Evolutionary conservation across 2,888 invertebrate species (phyloP).

Genomic region (Timandra comae): DNA sequence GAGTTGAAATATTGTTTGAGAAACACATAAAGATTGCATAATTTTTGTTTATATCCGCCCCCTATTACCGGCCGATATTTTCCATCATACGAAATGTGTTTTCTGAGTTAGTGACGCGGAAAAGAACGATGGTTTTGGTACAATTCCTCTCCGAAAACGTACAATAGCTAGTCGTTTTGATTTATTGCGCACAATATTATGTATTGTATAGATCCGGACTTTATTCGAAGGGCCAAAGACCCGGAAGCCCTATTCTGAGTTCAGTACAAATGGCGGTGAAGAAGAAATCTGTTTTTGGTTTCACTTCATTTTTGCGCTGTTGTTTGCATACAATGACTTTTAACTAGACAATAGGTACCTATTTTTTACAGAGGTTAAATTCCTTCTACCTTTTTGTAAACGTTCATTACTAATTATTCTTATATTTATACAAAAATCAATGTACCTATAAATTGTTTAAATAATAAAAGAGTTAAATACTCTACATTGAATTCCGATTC

Average conservation of each 20-base stretch:
- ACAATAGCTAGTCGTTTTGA: conserved; percentile 13
- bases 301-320: background rate
- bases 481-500: no score
- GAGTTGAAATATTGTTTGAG: conserved; percentile 3
- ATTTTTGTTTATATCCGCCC: no score
- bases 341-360: no score
- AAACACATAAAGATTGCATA: no score
- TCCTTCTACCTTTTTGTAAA: no score
- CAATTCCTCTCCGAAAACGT: conserved; percentile 9
- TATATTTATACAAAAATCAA: no score
- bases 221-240: conserved; percentile 8
- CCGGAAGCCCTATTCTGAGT: conserved; percentile 13
- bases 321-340: no score
- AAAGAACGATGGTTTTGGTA: conserved; percentile 8
- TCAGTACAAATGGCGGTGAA: background rate
- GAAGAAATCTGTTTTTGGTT: background rate
- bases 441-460: no score
- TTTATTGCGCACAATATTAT: conserved; percentile 13
- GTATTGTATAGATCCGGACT: conserved; percentile 5
- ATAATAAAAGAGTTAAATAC: no score
- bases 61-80: background rate
- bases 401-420: no score
- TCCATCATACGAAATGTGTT: conserved; percentile 6
- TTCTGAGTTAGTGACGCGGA: conserved; percentile 8
- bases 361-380: no score